A percentile compares a stretch with the other conserved stretches of the same genome.
Conservation (phyloP, 2,888 invertebrate species). For the Liopterus haemorrhoidalis region DNA sequence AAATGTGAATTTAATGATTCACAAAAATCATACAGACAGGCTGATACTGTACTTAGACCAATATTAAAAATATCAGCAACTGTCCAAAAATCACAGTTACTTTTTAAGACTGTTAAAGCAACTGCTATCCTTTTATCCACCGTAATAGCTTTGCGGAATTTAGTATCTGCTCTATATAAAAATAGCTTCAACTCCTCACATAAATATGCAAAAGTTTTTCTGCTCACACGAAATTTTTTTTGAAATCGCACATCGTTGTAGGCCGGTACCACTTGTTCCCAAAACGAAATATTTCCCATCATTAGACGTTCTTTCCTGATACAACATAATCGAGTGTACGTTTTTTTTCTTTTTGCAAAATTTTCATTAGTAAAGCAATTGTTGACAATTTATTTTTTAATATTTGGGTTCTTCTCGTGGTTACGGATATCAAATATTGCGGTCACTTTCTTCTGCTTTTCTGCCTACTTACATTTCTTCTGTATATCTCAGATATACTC, state of each 20-base stretch:
- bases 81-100: constrained; percentile 14
- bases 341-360: too few relatives aligned
- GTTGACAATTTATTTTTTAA: too few relatives aligned
- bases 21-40: constrained; percentile 16
- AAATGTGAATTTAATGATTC: constrained; percentile 9
- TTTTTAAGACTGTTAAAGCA: constrained; percentile 16
- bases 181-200: constrained; percentile 4
- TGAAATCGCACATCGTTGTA: constrained; percentile 15
- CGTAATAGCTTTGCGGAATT: constrained; percentile 14
- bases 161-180: constrained; percentile 9
- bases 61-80: constrained; percentile 18
- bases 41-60: constrained; percentile 15
- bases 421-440: too few relatives aligned
- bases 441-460: too few relatives aligned
- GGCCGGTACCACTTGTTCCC: constrained; percentile 1
- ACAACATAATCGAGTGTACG: too few relatives aligned
- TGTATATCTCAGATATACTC: too few relatives aligned
- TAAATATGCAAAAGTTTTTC: constrained; percentile 9
- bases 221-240: constrained; percentile 10
- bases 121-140: constrained; percentile 13
- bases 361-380: too few relatives aligned
- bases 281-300: not conserved
- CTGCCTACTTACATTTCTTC: too few relatives aligned
- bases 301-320: too few relatives aligned
- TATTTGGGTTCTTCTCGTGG: too few relatives aligned